Conservation (phyloP, 2,888 invertebrate genomes). For the Drosophila mayaguana region DNA sequence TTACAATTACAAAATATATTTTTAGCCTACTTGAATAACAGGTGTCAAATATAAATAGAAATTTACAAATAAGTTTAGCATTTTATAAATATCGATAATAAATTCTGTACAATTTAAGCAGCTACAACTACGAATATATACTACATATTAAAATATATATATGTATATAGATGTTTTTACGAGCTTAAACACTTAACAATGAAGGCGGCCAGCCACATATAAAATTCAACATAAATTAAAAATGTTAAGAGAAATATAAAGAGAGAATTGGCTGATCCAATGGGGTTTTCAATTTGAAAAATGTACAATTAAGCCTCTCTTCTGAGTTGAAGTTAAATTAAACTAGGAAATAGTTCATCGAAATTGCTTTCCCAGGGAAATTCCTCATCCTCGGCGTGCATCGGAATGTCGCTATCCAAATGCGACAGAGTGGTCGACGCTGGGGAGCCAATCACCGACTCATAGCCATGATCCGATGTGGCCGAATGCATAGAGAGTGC, state of each 20-base stretch:
- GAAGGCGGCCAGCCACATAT: constrained; percentile 60
- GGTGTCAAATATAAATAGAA: constrained; percentile 73
- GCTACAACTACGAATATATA: background rate
- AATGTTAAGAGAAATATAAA: constrained; percentile 26
- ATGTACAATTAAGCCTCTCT: constrained; percentile 19
- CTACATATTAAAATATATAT: background rate
- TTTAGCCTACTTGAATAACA: constrained; percentile 55
- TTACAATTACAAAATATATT: constrained; percentile 46
- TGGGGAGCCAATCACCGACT: constrained; percentile 88
- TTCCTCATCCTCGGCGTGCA: constrained; percentile 79
- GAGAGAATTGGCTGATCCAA: constrained; percentile 42
- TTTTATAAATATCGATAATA: constrained; percentile 48
- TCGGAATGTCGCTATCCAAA: constrained; percentile 48
- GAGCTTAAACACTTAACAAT: constrained; percentile 40
- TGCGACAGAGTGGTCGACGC: constrained; percentile 59
- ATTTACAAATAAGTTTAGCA: constrained; percentile 58
- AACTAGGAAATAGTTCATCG: constrained; percentile 91
- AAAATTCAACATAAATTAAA: constrained; percentile 44
- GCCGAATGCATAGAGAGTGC: constrained; percentile 79
- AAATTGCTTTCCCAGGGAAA: constrained; percentile 92
- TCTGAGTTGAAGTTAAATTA: constrained; percentile 86
- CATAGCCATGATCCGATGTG: constrained; percentile 88
- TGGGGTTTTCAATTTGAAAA: constrained; percentile 62
- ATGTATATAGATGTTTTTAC: constrained; percentile 2
- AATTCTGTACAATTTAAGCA: constrained; percentile 49